Evolutionary conservation across 2,113 vertebrate species (phyloP), one percentile per base, ranked within the genome.

Genomic region (Pardalotus punctatus): DNA sequence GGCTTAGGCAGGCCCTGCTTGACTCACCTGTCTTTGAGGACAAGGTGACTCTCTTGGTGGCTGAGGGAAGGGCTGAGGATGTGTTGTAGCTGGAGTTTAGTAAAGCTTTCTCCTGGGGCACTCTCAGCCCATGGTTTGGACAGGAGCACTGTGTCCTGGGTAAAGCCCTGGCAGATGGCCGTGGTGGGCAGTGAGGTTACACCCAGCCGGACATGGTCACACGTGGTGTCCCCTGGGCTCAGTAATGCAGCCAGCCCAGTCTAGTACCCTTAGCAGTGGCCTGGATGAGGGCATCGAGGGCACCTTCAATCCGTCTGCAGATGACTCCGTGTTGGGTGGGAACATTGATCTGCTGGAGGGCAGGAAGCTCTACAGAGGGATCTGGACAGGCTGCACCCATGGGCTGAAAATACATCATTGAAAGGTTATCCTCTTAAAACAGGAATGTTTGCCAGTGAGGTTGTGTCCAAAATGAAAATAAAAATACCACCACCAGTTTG

Each of bases 371-470:
- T 61, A 31, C 53, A 76, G 40, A 29, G 56, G 42, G 14, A 31
- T 50, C 35, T 21, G 51, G 21, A 47, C 58, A 45, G 48, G 40
- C 43, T 58, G 67, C 15, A 27, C 53, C 11, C 12, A 8, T 20
- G 22, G 71, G 51, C 95, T 97, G 93, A 60, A 96, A 95, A 71
- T 70, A 45, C 91, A 50, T 72, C 71, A 71, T 4, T 7, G 79
- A 73, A 93, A 94, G 60, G 71, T 88, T 90, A 72, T 38, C 69
- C 58, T 90, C 80, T 86, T 92, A 54, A 80, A 96, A 93, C 65
- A 92, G 67, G 81, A 89, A 43, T 72, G 82, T 88, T 93, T 92
- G 48, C 80, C 4, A 3, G 58, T 10, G 5, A 64, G 76, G 31
- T 73, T 50, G 54, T 66, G 80, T 94, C 88, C 86, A 70, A 90